Evolutionary conservation across 1,140 invertebrate species (phyloP), one percentile per base, ranked within the genome.

Genomic region (Zophobas atratus): DNA sequence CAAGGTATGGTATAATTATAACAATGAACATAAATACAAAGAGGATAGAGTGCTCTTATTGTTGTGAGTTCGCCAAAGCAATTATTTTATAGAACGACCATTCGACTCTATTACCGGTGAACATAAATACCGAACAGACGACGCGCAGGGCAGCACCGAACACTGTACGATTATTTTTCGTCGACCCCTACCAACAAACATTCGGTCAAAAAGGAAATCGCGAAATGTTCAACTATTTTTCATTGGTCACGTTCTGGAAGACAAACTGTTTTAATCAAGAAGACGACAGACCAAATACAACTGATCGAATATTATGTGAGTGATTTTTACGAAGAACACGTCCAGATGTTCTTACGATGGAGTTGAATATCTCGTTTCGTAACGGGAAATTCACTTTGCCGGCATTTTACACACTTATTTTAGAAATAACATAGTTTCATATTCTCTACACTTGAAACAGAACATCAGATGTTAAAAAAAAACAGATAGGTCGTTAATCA

Each of bases 21-120:
- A 67, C 60, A 67, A 67, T 67, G 60, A 67, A 67, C 60, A 43
- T 46, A 67, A 67, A 67, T 67, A 67, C 60, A 67, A 67, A 67
- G 60, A 6, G 60, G 60, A 43, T 67, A 33, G 39, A 43, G 39
- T 67, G 39, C 60, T 67, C 60, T 67, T 67, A 67, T 67, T 67
- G 60, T 67, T 67, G 60, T 20, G 20, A n/a, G 49, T 51, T 51
- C 49, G 39, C 60, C 41, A 67, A 67, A 67, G 38, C 60, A 67
- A 67, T 67, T 67, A 67, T 67, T 67, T 67, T 67, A 67, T 67
- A 48, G 60, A 67, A 67, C 60, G 38, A 32, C 60, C 39, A 67
- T 67, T 67, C 60, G 60, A 67, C 39, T 67, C 60, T 41, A 67
- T 67, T 67, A 43, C 60, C 39, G 38, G 60, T 43, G 60, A 67